Evolutionary conservation across 2,113 vertebrate species (phyloP).

Genomic region (Sapayoa aenigma): DNA sequence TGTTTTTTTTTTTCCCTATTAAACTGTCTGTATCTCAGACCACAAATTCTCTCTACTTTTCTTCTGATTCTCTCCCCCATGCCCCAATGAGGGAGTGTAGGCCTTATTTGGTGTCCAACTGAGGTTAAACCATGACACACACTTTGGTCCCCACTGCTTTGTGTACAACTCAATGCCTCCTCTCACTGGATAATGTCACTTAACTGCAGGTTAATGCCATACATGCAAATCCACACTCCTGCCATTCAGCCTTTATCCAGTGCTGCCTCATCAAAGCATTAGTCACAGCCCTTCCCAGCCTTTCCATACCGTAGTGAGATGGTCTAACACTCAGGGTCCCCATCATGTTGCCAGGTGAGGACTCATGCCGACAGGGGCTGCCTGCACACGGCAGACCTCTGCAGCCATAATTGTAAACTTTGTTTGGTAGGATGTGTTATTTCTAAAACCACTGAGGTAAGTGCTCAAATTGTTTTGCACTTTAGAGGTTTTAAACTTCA

Average conservation of each 20-base stretch:
- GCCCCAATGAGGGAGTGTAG: background rate
- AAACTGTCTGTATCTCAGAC: background rate
- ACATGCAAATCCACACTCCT: fast-evolving
- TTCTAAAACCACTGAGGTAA: background rate
- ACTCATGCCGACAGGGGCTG: fast-evolving
- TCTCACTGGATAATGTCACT: background rate
- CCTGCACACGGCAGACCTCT: background rate
- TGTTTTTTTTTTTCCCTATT: background rate
- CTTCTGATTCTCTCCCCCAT: background rate
- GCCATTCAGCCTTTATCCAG: background rate
- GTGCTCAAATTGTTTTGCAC: background rate
- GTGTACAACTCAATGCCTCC: fast-evolving
- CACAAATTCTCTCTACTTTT: background rate
- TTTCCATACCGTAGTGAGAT: fast-evolving
- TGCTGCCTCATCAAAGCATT: background rate
- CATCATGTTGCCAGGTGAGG: fast-evolving
- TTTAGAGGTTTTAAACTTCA: background rate
- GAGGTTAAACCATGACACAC: background rate
- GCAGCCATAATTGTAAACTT: background rate
- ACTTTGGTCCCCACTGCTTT: background rate
- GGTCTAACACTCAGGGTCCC: no score
- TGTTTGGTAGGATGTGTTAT: background rate
- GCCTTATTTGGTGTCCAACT: background rate
- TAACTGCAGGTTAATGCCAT: background rate
- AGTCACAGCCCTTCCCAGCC: background rate